These are phyloP conservation scores for Allobates femoralis DNA, from an alignment of 2,797 vertebrate species.

Conservation along the genomic window DNA sequence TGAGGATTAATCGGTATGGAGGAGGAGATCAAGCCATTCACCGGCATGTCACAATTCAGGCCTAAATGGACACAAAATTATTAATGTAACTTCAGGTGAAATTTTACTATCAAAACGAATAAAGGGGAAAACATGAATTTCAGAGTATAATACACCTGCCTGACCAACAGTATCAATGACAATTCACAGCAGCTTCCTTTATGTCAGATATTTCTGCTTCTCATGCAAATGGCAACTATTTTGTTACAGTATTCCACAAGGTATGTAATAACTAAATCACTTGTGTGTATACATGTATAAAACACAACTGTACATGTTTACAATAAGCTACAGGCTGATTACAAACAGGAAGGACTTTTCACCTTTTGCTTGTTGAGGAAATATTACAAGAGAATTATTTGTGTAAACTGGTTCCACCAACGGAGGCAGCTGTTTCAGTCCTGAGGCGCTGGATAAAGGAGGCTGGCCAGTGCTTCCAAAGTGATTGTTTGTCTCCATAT, in stretches of 20 bases:
- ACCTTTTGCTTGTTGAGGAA: conserved; percentile 95
- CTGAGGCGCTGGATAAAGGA: conserved; percentile 88
- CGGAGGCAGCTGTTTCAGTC: conserved; percentile 89
- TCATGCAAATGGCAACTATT: too few species aligned
- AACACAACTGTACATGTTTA: not conserved
- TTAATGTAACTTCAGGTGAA: not conserved
- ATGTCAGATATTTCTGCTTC: too few species aligned
- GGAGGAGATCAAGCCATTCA: conserved; percentile 85
- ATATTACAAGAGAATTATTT: conserved; percentile 90
- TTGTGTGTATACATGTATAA: too few species aligned
- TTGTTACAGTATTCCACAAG: too few species aligned
- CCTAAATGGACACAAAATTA: conserved; percentile 73
- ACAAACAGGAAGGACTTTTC: conserved; percentile 68
- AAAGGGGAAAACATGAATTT: too few species aligned
- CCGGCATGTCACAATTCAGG: conserved; percentile 96
- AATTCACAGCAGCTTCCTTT: too few species aligned
- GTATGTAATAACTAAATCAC: too few species aligned
- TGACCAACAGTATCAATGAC: too few species aligned
- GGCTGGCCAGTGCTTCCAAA: conserved; percentile 91
- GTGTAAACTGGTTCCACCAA: conserved; percentile 92
- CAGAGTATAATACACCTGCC: too few species aligned
- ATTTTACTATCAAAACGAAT: not conserved
- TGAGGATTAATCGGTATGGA: conserved; percentile 81
- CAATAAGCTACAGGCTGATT: not conserved
- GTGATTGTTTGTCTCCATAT: conserved; percentile 95